Conservation (phyloP, 2,888 invertebrate genomes). For the Sericinus montela region DNA sequence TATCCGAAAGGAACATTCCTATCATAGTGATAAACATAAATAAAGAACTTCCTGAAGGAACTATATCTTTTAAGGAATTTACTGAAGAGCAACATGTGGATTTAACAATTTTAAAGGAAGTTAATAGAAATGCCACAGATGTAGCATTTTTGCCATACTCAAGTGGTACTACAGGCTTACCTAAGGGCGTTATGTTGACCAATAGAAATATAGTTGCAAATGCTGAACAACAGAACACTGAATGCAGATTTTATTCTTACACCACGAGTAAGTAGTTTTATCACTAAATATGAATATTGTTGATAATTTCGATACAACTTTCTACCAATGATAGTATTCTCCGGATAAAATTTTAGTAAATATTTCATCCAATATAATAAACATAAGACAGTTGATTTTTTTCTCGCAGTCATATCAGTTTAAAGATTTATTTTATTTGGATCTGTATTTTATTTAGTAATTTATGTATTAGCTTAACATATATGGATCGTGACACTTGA, state of each 20-base stretch:
- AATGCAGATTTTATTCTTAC: constrained; percentile 36
- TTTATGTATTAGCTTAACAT: too few relatives aligned
- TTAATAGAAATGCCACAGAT: constrained; percentile 66
- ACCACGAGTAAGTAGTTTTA: constrained; percentile 46
- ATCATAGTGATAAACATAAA: constrained; percentile 54
- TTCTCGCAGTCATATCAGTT: too few relatives aligned
- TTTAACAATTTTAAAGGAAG: constrained; percentile 58
- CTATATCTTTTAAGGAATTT: constrained; percentile 80
- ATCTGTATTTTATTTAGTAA: too few relatives aligned
- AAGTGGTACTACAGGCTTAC: constrained; percentile 90
- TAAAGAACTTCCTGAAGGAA: constrained; percentile 55
- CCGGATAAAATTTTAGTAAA: too few relatives aligned
- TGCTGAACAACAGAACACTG: constrained; percentile 41
- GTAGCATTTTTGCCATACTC: constrained; percentile 86
- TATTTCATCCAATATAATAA: too few relatives aligned
- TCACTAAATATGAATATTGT: too few relatives aligned
- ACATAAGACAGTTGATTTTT: too few relatives aligned
- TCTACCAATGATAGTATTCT: too few relatives aligned
- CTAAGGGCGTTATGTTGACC: constrained; percentile 85
- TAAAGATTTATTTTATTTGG: too few relatives aligned
- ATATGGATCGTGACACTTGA: too few relatives aligned
- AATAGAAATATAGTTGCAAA: constrained; percentile 78
- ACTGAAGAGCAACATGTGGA: constrained; percentile 65
- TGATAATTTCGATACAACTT: too few relatives aligned
- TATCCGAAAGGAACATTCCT: constrained; percentile 65